Conservation (phyloP, 2,888 invertebrate genomes). For the Gasteruption jaculator region DNA sequence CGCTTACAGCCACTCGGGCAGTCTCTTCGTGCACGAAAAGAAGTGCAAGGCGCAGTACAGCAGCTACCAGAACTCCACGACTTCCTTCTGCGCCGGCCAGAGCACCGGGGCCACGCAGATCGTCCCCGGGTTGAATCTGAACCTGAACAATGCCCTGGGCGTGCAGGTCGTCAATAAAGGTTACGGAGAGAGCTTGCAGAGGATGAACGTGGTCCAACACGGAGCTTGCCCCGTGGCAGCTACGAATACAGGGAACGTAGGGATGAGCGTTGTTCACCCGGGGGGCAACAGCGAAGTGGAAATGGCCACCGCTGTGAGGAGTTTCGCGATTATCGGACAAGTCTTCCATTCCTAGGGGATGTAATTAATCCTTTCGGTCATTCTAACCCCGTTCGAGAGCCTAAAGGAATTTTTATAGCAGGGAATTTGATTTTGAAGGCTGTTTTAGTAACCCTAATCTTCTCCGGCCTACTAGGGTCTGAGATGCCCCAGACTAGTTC, state of each 20-base stretch:
- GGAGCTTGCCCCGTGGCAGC: slow-evolving; percentile 10
- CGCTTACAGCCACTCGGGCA: slow-evolving; percentile 45
- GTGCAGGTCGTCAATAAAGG: slow-evolving; percentile 21
- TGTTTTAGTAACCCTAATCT: no score
- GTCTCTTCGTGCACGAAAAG: slow-evolving; percentile 44
- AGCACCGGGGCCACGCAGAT: no score
- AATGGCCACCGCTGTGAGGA: slow-evolving; percentile 27
- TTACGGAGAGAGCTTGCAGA: slow-evolving; percentile 26
- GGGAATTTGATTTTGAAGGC: no score
- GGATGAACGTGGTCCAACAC: no score
- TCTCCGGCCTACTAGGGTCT: no score
- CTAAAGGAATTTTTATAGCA: no score
- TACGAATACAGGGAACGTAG: slow-evolving; percentile 8
- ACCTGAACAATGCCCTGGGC: slow-evolving; percentile 20
- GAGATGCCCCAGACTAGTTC: no score
- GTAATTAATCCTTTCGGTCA: no score
- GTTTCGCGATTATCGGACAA: slow-evolving; percentile 34
- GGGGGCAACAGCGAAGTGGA: slow-evolving; percentile 27
- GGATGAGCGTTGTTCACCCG: slow-evolving; percentile 25
- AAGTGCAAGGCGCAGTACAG: slow-evolving; percentile 37
- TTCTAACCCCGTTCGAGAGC: no score
- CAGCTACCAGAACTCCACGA: slow-evolving; percentile 23
- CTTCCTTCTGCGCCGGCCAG: no score
- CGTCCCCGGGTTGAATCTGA: slow-evolving; percentile 22
- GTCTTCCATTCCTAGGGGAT: slow-evolving; percentile 37